Evolutionary conservation across 2,113 vertebrate genomes (phyloP).

Genomic region (Toxotes chatareus): DNA sequence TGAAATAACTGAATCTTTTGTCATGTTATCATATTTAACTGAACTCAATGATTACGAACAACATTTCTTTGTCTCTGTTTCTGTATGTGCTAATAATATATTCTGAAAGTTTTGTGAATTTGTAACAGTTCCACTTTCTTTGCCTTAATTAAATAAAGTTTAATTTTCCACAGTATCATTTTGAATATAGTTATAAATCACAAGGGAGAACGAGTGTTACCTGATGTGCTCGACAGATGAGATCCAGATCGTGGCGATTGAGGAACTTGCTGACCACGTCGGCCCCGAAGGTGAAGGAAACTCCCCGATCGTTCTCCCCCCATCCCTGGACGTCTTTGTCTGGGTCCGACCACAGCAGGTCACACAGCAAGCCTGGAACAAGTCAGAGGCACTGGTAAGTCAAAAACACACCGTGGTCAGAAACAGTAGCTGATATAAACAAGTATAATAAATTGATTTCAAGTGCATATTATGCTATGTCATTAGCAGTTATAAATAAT

Average conservation of each 20-base stretch:
- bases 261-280: slow-evolving; percentile 98
- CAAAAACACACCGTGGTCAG: not conserved
- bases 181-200: not conserved
- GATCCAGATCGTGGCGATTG: slow-evolving; percentile 95
- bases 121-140: not conserved
- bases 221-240: slow-evolving; percentile 97
- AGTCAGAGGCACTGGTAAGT: not conserved
- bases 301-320: slow-evolving; percentile 96
- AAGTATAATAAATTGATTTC: too few species aligned
- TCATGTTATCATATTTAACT: not conserved
- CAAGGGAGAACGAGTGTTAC: slow-evolving; percentile 70
- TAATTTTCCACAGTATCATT: not conserved
- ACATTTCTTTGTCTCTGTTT: not conserved
- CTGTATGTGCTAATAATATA: not conserved
- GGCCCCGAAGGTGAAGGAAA: slow-evolving; percentile 96
- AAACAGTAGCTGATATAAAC: not conserved
- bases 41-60: not conserved
- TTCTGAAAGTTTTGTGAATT: not conserved
- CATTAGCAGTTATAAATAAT: too few species aligned
- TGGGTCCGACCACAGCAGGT: slow-evolving; percentile 95
- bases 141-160: not conserved
- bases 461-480: too few species aligned
- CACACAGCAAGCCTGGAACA: slow-evolving; percentile 91
- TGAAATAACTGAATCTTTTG: not conserved
- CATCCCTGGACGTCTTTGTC: slow-evolving; percentile 97